phyloP scores from a whole-genome alignment of 2,113 vertebrate species.

The Pyrgilauda ruficollis region DNA sequence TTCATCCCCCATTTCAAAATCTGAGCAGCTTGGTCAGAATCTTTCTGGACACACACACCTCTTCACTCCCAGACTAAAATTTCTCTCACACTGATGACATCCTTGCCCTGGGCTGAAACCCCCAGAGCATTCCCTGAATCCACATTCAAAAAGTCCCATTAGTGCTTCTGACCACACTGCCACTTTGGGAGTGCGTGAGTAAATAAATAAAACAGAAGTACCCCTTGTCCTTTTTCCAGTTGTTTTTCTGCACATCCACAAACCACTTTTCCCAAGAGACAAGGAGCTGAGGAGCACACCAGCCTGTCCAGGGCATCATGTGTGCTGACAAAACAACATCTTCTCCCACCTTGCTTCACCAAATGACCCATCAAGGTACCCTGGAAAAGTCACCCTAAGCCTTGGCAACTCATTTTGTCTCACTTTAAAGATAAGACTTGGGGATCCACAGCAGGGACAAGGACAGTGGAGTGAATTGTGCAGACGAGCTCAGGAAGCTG shows the following conservation, averaged over 20 bases:
- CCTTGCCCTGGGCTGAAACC: neutral
- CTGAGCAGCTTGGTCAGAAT: neutral
- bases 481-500: neutral
- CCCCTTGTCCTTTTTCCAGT: neutral
- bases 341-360: neutral
- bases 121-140: neutral
- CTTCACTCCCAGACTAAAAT: neutral
- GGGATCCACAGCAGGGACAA: neutral
- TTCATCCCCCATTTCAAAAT: neutral
- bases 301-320: neutral
- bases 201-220: neutral
- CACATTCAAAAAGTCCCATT: neutral
- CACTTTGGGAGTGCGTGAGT: neutral
- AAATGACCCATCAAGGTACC: neutral
- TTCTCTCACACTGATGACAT: accelerated
- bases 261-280: neutral
- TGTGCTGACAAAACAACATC: neutral
- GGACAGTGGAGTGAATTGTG: neutral
- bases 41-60: neutral
- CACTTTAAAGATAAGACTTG: neutral
- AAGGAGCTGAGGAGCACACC: neutral
- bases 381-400: neutral
- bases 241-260: neutral
- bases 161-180: neutral
- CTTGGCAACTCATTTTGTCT: neutral